Base-by-base conservation (phyloP, 1,140 invertebrate genomes). In the Ditylenchus dipsaci region DNA sequence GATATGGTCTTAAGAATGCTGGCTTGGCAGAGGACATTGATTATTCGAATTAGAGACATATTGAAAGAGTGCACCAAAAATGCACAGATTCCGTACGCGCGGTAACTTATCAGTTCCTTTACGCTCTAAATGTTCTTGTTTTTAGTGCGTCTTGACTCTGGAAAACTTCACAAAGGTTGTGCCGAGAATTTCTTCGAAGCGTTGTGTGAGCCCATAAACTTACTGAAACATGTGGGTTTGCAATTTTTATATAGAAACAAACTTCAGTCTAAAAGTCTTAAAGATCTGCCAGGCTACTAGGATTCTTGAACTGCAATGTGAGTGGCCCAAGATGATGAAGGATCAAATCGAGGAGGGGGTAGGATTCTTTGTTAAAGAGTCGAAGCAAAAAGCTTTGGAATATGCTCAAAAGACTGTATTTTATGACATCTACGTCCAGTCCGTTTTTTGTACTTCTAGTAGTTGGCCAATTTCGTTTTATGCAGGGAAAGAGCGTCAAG, bases 331-430 rank as follows among this genome's bases (percentile, higher is more conserved):
- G 49, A 29, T n/a, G 15, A 21, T 76, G 45, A 76, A 76, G 43
- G 63, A 71, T 15, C 43, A 74, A 19, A n/a, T 76, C 11, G 59
- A 77, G 59, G 76, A 76, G 59, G 67, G 71, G 19, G 74, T 76
- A 42, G 67, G 75, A 0, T 45, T 23, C 30, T 78, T 72, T 62
- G 60, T 75, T 15, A 77, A 78, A 58, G 76, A 77, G 15, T 43
- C 75, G n/a, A 47, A 76, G n/a, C 19, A 63, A 57, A 47, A 43
- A 63, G 58, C 61, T 53, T 15, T 73, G 15, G 71, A 75, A 17
- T 26, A 56, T 1, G 70, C 75, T 0, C 63, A 65, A 47, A 45
- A 73, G 15, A 75, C 73, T 29, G 60, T 61, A 13, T 43, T 67
- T 33, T 75, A 75, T 45, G 30, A 67, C 19, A 29, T 76, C 27